Evolutionary conservation across 1,140 invertebrate species (phyloP).

Genomic region (Charaxes varanes): DNA sequence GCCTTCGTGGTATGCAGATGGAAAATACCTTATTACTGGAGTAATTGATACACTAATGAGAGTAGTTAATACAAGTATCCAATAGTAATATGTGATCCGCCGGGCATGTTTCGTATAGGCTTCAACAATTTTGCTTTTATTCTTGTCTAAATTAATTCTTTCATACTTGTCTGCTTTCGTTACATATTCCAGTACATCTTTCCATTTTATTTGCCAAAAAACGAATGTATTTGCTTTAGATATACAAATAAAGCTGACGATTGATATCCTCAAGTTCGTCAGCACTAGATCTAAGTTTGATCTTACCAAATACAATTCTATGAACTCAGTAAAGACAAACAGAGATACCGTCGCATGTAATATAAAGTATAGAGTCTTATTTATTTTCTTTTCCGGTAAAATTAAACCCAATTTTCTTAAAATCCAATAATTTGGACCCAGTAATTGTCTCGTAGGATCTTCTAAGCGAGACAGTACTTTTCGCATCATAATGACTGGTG

Average conservation of each 20-base stretch:
- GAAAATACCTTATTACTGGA: conserved; percentile 38
- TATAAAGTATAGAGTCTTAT: conserved; percentile 32
- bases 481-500: conserved; percentile 31
- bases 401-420: conserved; percentile 42
- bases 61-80: conserved; percentile 41
- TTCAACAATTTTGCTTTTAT: conserved; percentile 31
- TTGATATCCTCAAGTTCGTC: conserved; percentile 54
- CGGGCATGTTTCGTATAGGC: conserved; percentile 51
- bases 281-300: conserved; percentile 45
- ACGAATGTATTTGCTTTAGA: conserved; percentile 46
- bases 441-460: conserved; percentile 33
- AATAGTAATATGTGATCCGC: conserved; percentile 43
- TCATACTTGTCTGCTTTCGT: conserved; percentile 52
- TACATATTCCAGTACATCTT: conserved; percentile 41
- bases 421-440: conserved; percentile 57
- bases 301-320: conserved; percentile 49
- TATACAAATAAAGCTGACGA: conserved; percentile 51
- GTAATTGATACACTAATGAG: conserved; percentile 29
- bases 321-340: conserved; percentile 49
- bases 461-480: conserved; percentile 34
- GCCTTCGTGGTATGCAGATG: conserved; percentile 37
- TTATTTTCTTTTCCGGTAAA: conserved; percentile 33
- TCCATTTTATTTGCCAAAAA: conserved; percentile 49
- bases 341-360: conserved; percentile 35
- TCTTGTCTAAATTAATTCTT: conserved; percentile 27